These are phyloP conservation scores for Triplophysa bombifrons DNA, from an alignment of 2,797 vertebrate species.

Conservation along the genomic window DNA sequence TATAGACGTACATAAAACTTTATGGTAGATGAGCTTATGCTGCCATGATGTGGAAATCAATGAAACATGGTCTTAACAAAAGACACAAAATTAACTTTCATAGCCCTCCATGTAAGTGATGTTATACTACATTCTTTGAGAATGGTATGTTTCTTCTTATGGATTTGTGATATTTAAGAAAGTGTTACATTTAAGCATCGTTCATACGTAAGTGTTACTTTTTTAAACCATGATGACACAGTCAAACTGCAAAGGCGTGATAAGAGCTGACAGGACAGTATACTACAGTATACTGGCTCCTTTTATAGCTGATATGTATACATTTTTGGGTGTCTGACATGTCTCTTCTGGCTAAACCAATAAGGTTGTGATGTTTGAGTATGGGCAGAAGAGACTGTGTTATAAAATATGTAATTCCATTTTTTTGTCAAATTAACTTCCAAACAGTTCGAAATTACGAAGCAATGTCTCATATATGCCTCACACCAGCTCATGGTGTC, in stretches of 20 bases:
- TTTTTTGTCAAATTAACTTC: too few relatives aligned
- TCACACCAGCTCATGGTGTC: too few relatives aligned
- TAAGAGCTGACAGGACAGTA: too few relatives aligned
- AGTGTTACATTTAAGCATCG: not conserved
- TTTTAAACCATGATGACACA: not conserved
- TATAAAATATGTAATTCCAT: too few relatives aligned
- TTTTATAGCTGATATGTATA: too few relatives aligned
- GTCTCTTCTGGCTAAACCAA: too few relatives aligned
- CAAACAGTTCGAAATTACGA: too few relatives aligned
- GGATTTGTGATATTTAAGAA: not conserved
- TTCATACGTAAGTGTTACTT: not conserved
- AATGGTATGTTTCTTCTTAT: not conserved
- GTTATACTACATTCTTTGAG: not conserved
- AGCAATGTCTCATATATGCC: too few relatives aligned
- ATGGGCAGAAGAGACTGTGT: too few relatives aligned
- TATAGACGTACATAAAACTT: conserved; percentile 49
- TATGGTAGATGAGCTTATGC: conserved; percentile 38
- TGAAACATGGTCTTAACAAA: conserved; percentile 19
- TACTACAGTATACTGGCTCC: too few relatives aligned
- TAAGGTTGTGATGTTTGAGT: too few relatives aligned
- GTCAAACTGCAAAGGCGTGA: not conserved
- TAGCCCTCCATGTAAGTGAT: not conserved
- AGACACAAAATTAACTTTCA: not conserved
- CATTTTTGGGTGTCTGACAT: too few relatives aligned
- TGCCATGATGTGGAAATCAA: conserved; percentile 23